phyloP scores from a whole-genome alignment of 2,797 vertebrate species.

The Chelon labrosus region DNA sequence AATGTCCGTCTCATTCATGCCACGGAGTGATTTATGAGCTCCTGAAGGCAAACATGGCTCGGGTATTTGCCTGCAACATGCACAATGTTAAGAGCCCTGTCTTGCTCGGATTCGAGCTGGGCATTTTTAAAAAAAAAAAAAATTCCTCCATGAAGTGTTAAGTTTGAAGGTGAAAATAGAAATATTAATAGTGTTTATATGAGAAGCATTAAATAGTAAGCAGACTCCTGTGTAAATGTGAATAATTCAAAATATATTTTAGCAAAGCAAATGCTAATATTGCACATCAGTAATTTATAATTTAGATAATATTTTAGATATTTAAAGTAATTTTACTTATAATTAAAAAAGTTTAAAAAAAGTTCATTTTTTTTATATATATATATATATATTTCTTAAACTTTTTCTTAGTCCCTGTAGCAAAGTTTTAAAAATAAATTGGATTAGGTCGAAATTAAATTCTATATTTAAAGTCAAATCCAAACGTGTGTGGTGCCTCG shows the following conservation, averaged over 20 bases:
- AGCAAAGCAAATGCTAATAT: slow-evolving; percentile 3
- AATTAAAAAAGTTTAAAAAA: not conserved
- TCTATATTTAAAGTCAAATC: slow-evolving; percentile 6
- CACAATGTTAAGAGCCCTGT: slow-evolving; percentile 61
- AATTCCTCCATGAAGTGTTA: slow-evolving; percentile 21
- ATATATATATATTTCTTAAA: too few relatives aligned
- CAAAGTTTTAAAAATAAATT: slow-evolving; percentile 6
- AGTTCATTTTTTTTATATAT: slow-evolving; percentile 26
- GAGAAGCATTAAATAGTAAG: not conserved
- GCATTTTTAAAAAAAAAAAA: too few relatives aligned
- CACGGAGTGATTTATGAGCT: slow-evolving; percentile 98
- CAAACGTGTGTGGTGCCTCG: slow-evolving; percentile 13
- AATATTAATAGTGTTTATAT: slow-evolving; percentile 21
- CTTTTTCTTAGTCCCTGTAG: not conserved
- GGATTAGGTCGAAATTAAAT: slow-evolving; percentile 7
- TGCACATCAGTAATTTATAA: not conserved
- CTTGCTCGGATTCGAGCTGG: slow-evolving; percentile 49
- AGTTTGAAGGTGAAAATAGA: slow-evolving; percentile 32
- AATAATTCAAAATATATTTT: not conserved
- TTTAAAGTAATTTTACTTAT: not conserved
- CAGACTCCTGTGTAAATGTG: not conserved
- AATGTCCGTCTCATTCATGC: slow-evolving; percentile 97
- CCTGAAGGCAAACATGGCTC: slow-evolving; percentile 85
- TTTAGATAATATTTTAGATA: not conserved
- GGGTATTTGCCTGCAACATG: slow-evolving; percentile 77